Percentiles rank a stretch among this genome's conserved stretches.
These are phyloP conservation scores for Coecobrya sp. DNA, from an alignment of 2,888 invertebrate genomes.

Conservation along the genomic window DNA sequence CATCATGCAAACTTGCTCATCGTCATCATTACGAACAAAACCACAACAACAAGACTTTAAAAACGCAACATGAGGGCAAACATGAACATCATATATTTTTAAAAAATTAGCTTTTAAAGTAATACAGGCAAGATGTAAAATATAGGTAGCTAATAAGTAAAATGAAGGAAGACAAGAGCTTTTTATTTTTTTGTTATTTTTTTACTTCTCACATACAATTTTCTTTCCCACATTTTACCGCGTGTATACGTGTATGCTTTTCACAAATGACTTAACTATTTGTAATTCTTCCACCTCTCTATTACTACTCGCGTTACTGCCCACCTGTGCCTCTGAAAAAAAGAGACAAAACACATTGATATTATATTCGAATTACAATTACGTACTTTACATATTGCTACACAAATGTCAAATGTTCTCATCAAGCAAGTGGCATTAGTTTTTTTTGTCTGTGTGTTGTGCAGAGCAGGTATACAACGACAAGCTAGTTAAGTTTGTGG, in stretches of 20 bases:
- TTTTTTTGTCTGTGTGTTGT: too few relatives aligned
- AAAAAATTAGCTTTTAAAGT: too few relatives aligned
- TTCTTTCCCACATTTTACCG: background rate
- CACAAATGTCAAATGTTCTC: background rate
- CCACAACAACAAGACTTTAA: too few relatives aligned
- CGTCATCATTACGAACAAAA: too few relatives aligned
- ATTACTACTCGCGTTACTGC: slow-evolving; percentile 18
- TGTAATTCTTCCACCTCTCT: slow-evolving; percentile 31
- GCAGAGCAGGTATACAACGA: background rate
- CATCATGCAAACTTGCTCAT: too few relatives aligned
- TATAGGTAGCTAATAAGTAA: too few relatives aligned
- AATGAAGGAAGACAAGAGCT: too few relatives aligned
- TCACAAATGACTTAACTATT: background rate
- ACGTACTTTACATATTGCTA: background rate
- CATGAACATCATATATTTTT: too few relatives aligned
- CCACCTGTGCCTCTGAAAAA: slow-evolving; percentile 25
- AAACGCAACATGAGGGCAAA: too few relatives aligned
- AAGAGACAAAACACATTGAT: background rate
- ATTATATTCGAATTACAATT: background rate
- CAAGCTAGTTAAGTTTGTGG: background rate
- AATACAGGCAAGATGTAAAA: too few relatives aligned
- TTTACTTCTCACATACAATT: background rate
- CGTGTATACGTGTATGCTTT: background rate
- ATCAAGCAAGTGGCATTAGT: background rate
- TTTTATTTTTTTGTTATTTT: too few relatives aligned